Conservation (phyloP, 2,888 invertebrate species). For the Caenorhabditis sp. region DNA sequence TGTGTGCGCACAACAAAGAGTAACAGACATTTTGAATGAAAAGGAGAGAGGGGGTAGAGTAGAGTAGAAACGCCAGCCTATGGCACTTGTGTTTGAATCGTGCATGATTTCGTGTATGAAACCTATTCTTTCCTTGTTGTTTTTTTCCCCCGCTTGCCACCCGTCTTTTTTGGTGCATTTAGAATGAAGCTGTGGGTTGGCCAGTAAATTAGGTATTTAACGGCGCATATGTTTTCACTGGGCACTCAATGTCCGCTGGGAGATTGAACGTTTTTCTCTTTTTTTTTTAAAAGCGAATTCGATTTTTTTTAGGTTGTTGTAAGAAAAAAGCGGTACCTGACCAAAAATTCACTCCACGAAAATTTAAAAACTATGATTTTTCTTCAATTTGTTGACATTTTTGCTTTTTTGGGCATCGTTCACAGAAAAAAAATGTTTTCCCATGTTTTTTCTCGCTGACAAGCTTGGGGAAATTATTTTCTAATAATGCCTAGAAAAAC, state of each 20-base stretch:
- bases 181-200: neutral
- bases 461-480: too few species aligned
- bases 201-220: neutral
- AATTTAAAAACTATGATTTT: too few species aligned
- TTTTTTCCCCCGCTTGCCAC: too few species aligned
- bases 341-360: too few species aligned
- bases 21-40: neutral
- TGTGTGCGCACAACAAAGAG: neutral
- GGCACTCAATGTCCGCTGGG: neutral
- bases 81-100: constrained; percentile 1
- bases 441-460: too few species aligned
- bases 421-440: too few species aligned
- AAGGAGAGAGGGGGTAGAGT: neutral
- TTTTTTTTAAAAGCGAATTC: neutral
- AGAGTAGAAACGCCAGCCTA: neutral
- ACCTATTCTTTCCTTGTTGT: neutral
- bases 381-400: too few species aligned
- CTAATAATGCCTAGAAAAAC: too few species aligned
- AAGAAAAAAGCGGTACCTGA: too few species aligned
- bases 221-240: neutral
- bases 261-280: neutral
- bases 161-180: neutral
- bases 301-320: too few species aligned
- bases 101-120: constrained; percentile 1
- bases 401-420: too few species aligned